Evolutionary conservation across 2,113 vertebrate genomes (phyloP).

Genomic region (Dromiciops gliroides): DNA sequence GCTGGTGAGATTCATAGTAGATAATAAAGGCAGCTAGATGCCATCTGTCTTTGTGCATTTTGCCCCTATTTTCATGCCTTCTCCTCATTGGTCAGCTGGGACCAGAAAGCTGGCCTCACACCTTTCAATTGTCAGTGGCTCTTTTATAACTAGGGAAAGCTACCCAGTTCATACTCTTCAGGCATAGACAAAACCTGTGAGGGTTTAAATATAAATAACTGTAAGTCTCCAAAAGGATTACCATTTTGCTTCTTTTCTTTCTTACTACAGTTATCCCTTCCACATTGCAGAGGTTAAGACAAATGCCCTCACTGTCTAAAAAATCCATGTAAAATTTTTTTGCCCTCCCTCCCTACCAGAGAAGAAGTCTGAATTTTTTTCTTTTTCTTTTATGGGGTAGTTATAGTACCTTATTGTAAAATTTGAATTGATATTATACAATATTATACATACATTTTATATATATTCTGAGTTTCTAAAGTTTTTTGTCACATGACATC

Average conservation of each 20-base stretch:
- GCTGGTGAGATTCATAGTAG: neutral
- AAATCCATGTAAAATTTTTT: too few relatives aligned
- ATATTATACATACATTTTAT: too few relatives aligned
- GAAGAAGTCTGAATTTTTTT: too few relatives aligned
- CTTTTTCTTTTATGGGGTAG: too few relatives aligned
- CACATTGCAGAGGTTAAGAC: too few relatives aligned
- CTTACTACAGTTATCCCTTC: neutral
- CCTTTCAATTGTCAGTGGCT: neutral
- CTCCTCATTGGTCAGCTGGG: slow-evolving; percentile 34
- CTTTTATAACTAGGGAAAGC: neutral
- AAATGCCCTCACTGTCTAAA: too few relatives aligned
- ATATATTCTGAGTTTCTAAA: too few relatives aligned
- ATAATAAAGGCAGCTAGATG: slow-evolving; percentile 28
- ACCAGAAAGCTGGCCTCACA: neutral
- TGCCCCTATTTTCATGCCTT: slow-evolving; percentile 21
- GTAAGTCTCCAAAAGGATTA: neutral
- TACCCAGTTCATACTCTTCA: neutral
- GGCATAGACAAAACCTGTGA: neutral
- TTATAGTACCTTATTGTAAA: too few relatives aligned
- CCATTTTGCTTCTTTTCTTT: neutral
- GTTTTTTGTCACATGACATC: too few relatives aligned
- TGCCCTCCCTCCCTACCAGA: too few relatives aligned
- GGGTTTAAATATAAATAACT: neutral
- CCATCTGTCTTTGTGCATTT: slow-evolving; percentile 40
- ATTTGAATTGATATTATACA: too few relatives aligned